Conservation (phyloP, 1,140 invertebrate genomes). For the Eufriesea mexicana region DNA sequence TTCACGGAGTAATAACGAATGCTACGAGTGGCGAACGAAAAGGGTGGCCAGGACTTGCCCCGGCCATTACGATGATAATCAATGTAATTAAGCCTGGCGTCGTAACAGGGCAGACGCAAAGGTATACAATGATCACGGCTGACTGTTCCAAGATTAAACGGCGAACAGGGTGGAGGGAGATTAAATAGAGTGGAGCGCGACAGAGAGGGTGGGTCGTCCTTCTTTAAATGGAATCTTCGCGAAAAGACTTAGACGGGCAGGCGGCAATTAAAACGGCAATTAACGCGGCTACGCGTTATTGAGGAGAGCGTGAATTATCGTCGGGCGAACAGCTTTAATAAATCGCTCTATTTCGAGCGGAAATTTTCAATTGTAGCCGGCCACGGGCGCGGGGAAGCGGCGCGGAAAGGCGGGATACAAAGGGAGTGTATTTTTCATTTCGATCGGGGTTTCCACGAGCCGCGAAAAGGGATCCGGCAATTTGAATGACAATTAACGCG, state of each 20-base stretch:
- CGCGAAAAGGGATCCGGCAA: neutral
- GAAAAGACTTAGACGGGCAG: neutral
- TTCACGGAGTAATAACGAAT: neutral
- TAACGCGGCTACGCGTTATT: constrained; percentile 35
- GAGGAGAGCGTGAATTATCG: constrained; percentile 11
- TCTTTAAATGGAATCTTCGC: constrained; percentile 32
- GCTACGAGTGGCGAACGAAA: neutral
- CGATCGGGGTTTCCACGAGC: neutral
- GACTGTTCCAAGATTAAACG: constrained; percentile 39
- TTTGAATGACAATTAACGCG: constrained; percentile 37
- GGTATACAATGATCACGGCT: constrained; percentile 31
- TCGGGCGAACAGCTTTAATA: neutral
- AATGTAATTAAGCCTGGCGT: constrained; percentile 39
- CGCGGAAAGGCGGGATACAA: neutral
- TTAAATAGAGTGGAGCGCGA: constrained; percentile 12
- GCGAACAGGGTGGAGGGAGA: neutral
- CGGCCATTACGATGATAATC: constrained; percentile 15
- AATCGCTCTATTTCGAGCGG: constrained; percentile 17
- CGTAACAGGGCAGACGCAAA: constrained; percentile 12
- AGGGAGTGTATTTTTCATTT: constrained; percentile 15
- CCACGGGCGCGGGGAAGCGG: too few species aligned
- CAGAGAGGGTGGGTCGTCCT: neutral
- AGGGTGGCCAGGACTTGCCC: neutral
- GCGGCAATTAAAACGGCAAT: constrained; percentile 41
- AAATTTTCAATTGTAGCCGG: constrained; percentile 8